phyloP scores from a whole-genome alignment of 2,113 vertebrate genomes.

The Nesoenas mayeri region DNA sequence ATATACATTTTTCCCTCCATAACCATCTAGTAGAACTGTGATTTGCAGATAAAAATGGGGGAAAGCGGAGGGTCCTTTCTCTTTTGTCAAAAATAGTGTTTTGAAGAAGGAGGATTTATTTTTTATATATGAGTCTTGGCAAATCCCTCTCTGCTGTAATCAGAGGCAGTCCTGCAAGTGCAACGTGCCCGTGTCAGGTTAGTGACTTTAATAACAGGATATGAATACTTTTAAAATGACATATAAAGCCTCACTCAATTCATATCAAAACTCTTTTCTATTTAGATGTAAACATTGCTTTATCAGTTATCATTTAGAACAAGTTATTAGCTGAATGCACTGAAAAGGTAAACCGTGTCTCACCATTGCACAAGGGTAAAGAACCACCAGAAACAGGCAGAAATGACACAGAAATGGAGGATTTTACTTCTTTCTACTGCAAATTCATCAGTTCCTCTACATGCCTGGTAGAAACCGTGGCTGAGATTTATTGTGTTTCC shows the following conservation, averaged over 20 bases:
- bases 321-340: not conserved
- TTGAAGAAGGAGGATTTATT: not conserved
- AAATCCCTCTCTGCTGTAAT: not conserved
- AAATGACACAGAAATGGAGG: not conserved
- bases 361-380: not conserved
- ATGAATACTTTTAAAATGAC: not conserved
- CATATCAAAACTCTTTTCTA: not conserved
- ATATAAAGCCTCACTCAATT: not conserved
- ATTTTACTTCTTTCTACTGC: not conserved
- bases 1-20: not conserved
- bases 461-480: rapidly evolving
- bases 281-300: not conserved
- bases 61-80: not conserved
- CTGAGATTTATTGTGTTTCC: not conserved
- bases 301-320: not conserved
- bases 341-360: not conserved
- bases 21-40: not conserved
- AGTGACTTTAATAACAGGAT: conserved; percentile 26
- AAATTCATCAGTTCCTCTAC: not conserved
- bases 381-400: not conserved
- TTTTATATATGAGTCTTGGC: not conserved
- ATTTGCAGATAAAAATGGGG: not conserved
- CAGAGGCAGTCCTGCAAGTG: not conserved
- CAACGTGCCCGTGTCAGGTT: not conserved
- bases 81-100: not conserved